Conservation (phyloP, 2,888 invertebrate species). For the Elegia similella region DNA sequence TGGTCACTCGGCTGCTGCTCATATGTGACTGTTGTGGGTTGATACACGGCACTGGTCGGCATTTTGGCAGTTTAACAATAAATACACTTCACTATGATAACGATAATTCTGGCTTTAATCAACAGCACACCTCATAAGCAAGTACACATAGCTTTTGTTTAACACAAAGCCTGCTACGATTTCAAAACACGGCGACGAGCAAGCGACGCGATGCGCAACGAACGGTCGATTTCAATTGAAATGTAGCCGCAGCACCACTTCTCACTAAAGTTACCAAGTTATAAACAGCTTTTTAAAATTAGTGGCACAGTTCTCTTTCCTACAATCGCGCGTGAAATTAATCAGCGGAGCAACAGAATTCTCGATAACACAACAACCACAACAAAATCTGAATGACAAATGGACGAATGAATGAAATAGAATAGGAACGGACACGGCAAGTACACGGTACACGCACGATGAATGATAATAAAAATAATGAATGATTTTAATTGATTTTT, state of each 20-base stretch:
- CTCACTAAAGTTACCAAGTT: not conserved
- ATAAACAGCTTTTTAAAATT: not conserved
- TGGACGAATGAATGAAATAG: not conserved
- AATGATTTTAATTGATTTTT: too few relatives aligned
- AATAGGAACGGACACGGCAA: too few relatives aligned
- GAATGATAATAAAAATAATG: too few relatives aligned
- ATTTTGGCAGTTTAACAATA: conserved; percentile 60
- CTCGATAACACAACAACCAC: not conserved
- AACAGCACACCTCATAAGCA: conserved; percentile 14
- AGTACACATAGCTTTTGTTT: conserved; percentile 21
- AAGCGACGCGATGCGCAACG: conserved; percentile 12
- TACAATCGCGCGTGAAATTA: not conserved
- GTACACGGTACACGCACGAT: too few relatives aligned
- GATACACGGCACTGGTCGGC: conserved; percentile 88
- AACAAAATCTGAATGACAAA: not conserved
- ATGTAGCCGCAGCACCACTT: not conserved
- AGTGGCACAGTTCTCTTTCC: not conserved
- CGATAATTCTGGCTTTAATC: conserved; percentile 24
- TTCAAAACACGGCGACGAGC: conserved; percentile 3
- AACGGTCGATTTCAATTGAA: not conserved
- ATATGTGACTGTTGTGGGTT: conserved; percentile 89
- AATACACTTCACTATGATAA: conserved; percentile 34
- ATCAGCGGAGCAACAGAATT: not conserved
- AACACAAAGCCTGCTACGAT: conserved; percentile 1
- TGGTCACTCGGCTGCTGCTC: conserved; percentile 83